Evolutionary conservation across 2,113 vertebrate species (phyloP), one percentile per base, ranked within the genome.

Genomic region (Myotis davidii): DNA sequence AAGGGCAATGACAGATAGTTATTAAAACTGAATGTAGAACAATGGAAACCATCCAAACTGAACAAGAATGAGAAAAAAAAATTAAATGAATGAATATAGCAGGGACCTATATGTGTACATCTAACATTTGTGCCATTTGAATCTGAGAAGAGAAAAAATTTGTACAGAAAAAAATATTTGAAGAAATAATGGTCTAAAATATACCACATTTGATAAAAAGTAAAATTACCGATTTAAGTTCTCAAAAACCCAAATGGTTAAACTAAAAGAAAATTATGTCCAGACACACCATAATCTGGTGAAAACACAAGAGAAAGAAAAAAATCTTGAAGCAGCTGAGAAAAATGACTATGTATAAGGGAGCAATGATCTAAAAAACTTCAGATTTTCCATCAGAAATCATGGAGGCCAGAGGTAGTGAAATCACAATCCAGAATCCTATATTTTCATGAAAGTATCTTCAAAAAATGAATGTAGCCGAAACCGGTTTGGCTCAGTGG

Each of bases 1-100:
- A 93, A 39, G 64, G 11, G 72, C 73, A 18, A 74, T 73, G 48
- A 50, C 12, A 54, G 52, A 81, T 77, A 29, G n/a, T 59, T 11
- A 52, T 91, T 56, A 91, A 76, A 87, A 90, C 17, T 59, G 37
- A 90, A 82, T 50, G 48, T 61, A 83, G 39, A 34, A 81, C 18
- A 94, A 77, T 27, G 65, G 18, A 65, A 48, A 78, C 70, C 32
- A 77, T 83, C 25, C 21, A 77, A 93, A 78, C 34, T 54, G 61
- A 94, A 64, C 13, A 83, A 56, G 2, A 45, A 6, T 61, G 84
- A 87, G 69, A 70, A 77, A 94, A 77, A 94, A 81, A 85, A 79
- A 50, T n/a, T 10, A 65, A 79, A 73, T 48, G 42, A 87, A 87
- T 65, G 10, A 54, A 64, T 13, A 25, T 69, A 77, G 29, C 64